Evolutionary conservation across 2,888 invertebrate genomes (phyloP).

Genomic region (Nineta flava): DNA sequence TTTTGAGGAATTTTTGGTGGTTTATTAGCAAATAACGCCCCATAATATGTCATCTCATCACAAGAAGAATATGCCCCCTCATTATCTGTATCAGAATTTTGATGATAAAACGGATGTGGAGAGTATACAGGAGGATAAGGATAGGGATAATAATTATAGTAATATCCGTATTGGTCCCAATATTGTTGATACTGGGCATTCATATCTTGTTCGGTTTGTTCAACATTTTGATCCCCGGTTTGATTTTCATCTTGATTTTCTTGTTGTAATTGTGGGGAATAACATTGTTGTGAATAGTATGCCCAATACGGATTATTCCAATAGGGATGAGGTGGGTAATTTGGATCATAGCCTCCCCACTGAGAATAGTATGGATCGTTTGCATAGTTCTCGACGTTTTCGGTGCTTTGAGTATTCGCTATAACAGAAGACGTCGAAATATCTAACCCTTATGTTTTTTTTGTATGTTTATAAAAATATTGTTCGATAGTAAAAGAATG

Average conservation of each 20-base stretch:
- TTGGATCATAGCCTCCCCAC: conserved; percentile 19
- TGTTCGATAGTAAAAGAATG: background rate
- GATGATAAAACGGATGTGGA: conserved; percentile 18
- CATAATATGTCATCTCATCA: conserved; percentile 27
- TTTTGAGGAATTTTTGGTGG: background rate
- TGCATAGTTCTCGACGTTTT: conserved; percentile 20
- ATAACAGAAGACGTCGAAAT: conserved; percentile 21
- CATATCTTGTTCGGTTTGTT: conserved; percentile 1
- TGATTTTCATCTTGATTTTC: background rate
- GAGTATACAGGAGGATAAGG: conserved; percentile 18
- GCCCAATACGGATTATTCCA: conserved; percentile 18
- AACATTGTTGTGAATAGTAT: conserved; percentile 15
- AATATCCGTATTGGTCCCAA: conserved; percentile 22
- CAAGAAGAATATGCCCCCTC: conserved; percentile 27
- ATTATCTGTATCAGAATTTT: conserved; percentile 14
- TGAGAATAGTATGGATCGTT: conserved; percentile 20
- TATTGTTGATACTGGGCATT: conserved; percentile 19
- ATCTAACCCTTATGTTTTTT: conserved; percentile 5
- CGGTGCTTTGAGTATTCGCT: conserved; percentile 25
- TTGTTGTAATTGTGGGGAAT: background rate
- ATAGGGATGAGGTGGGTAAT: conserved; percentile 19
- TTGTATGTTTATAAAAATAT: background rate
- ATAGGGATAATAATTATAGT: conserved; percentile 13
- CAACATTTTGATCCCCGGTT: background rate
- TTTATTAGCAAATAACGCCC: conserved; percentile 8